Conservation (phyloP, 2,888 invertebrate species). For the Liodrosophila aerea region DNA sequence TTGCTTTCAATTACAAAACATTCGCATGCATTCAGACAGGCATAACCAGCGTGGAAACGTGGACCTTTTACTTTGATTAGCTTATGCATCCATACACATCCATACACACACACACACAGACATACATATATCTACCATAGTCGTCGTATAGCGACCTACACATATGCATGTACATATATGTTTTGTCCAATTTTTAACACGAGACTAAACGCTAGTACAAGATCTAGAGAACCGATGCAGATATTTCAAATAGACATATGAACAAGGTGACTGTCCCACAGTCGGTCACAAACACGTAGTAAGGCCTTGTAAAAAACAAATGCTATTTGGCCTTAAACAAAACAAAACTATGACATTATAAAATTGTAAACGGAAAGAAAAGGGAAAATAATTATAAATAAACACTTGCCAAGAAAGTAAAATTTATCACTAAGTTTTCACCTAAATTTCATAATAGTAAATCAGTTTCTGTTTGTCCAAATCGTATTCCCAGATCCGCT, state of each 20-base stretch:
- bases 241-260: conserved; percentile 36
- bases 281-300: conserved; percentile 32
- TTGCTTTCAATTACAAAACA: conserved; percentile 57
- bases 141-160: conserved; percentile 40
- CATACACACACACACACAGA: conserved; percentile 11
- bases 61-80: conserved; percentile 51
- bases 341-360: conserved; percentile 26
- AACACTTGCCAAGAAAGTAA: conserved; percentile 69
- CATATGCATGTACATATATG: conserved; percentile 46
- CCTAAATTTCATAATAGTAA: conserved; percentile 42
- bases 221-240: conserved; percentile 21
- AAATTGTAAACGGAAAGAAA: conserved; percentile 26
- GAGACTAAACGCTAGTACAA: conserved; percentile 54
- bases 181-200: conserved; percentile 66
- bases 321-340: conserved; percentile 49
- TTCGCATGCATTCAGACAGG: conserved; percentile 58
- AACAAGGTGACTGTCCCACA: conserved; percentile 24
- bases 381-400: conserved; percentile 32
- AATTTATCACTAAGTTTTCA: conserved; percentile 58
- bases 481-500: conserved; percentile 18
- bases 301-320: conserved; percentile 42
- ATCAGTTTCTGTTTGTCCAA: conserved; percentile 67
- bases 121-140: conserved; percentile 22
- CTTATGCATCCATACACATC: conserved; percentile 16
- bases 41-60: conserved; percentile 50